A percentile compares a stretch with the other conserved stretches of the same genome.
Conservation (phyloP, 2,113 vertebrate genomes). For the Crypturellus undulatus region DNA sequence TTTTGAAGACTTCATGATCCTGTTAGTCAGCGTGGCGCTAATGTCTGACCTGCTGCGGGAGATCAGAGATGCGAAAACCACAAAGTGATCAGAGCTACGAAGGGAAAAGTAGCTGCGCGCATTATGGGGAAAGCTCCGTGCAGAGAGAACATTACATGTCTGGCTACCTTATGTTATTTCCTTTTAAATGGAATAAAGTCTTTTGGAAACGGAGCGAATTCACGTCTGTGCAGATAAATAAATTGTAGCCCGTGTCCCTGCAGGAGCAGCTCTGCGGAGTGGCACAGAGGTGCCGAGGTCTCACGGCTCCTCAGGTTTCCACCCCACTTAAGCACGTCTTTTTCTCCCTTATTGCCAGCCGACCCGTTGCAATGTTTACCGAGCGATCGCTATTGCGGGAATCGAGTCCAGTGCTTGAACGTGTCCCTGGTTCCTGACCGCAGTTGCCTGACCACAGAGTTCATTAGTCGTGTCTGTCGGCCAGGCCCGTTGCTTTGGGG, state of each 20-base stretch:
- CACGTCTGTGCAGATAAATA: not conserved
- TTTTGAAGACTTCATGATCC: slow-evolving; percentile 84
- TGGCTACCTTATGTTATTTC: not conserved
- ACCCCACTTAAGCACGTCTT: not conserved
- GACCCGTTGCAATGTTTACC: not conserved
- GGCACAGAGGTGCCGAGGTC: not conserved
- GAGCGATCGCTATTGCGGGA: not conserved
- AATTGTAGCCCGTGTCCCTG: not conserved
- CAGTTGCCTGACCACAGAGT: not conserved
- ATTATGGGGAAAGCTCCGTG: not conserved
- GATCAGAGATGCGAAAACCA: slow-evolving; percentile 63
- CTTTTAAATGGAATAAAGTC: slow-evolving; percentile 47
- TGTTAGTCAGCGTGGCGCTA: slow-evolving; percentile 77
- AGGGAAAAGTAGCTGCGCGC: not conserved
- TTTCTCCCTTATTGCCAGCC: not conserved
- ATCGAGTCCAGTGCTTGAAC: not conserved
- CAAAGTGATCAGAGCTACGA: slow-evolving; percentile 49
- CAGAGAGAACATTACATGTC: not conserved
- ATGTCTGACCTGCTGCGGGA: slow-evolving; percentile 80
- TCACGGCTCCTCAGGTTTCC: not conserved
- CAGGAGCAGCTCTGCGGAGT: fast-evolving
- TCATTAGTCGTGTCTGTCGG: not conserved
- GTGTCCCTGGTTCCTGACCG: not conserved
- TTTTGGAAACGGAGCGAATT: not conserved
- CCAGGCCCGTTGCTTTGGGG: not conserved